Conservation (phyloP, 2,797 vertebrate genomes). For the Arremon aurantiirostris region DNA sequence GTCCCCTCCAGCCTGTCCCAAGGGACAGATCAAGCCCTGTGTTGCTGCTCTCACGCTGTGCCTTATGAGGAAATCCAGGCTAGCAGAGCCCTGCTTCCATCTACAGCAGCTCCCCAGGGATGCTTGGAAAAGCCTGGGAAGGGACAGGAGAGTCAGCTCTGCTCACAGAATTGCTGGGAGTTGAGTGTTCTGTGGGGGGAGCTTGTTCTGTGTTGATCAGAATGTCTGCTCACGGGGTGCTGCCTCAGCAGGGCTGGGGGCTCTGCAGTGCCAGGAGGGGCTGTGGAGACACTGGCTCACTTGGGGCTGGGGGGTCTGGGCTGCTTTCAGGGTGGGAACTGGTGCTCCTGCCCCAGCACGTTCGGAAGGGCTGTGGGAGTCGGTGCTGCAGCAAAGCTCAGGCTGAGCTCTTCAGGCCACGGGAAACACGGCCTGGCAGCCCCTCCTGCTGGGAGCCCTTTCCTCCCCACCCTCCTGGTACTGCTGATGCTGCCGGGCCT, state of each 20-base stretch:
- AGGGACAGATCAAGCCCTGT: not conserved
- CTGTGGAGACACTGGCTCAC: accelerated
- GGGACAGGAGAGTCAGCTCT: not conserved
- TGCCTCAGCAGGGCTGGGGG: accelerated
- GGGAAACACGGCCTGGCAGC: accelerated
- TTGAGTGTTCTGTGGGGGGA: accelerated
- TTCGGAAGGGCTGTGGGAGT: not conserved
- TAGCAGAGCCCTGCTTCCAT: not conserved
- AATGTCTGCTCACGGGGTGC: not conserved
- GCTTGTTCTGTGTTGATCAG: too few species aligned
- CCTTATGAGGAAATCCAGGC: not conserved
- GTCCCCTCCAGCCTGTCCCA: not conserved
- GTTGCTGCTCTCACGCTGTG: not conserved
- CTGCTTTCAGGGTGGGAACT: not conserved
- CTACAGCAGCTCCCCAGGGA: not conserved
- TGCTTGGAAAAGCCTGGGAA: not conserved
- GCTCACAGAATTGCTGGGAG: accelerated
- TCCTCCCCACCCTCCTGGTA: not conserved
- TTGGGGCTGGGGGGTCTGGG: not conserved
- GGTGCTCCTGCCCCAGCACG: not conserved
- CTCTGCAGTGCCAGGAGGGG: not conserved
- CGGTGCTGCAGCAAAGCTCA: accelerated
- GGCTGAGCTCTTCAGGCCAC: not conserved
- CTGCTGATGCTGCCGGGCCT: not conserved
- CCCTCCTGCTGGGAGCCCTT: accelerated